Percentiles rank a stretch among this genome's conserved stretches.
Evolutionary conservation across 1,140 invertebrate species (phyloP).

Genomic region (Mamestra configurata): DNA sequence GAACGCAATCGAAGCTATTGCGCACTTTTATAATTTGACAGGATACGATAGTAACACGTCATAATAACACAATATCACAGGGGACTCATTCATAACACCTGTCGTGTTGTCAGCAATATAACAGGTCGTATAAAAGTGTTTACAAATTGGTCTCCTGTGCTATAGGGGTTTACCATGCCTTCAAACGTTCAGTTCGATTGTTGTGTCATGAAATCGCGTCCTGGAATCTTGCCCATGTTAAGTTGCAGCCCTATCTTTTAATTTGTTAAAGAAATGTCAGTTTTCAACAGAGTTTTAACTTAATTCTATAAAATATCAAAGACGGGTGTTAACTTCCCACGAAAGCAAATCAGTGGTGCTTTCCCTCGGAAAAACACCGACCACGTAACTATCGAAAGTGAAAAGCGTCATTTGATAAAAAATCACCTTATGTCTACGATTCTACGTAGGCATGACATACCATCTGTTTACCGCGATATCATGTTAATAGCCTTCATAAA

Average conservation of each 20-base stretch:
- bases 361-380: neutral
- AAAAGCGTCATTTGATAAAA: neutral
- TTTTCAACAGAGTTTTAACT: too few relatives aligned
- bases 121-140: neutral
- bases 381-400: neutral
- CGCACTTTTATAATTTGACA: constrained; percentile 9
- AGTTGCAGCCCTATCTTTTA: too few relatives aligned
- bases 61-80: neutral
- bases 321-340: neutral
- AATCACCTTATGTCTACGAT: neutral
- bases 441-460: neutral
- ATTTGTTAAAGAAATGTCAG: too few relatives aligned
- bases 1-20: neutral
- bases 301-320: too few relatives aligned
- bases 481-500: neutral
- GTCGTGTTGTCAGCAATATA: neutral
- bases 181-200: too few relatives aligned
- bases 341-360: neutral
- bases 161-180: too few relatives aligned
- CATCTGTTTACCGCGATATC: constrained; percentile 1
- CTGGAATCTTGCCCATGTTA: too few relatives aligned
- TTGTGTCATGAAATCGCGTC: too few relatives aligned
- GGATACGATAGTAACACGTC: neutral
- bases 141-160: neutral
- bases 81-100: constrained; percentile 7